Percentiles rank a stretch among this genome's conserved stretches.
Conservation (phyloP, 2,797 vertebrate genomes). For the Parauchenoglanis ngamensis region DNA sequence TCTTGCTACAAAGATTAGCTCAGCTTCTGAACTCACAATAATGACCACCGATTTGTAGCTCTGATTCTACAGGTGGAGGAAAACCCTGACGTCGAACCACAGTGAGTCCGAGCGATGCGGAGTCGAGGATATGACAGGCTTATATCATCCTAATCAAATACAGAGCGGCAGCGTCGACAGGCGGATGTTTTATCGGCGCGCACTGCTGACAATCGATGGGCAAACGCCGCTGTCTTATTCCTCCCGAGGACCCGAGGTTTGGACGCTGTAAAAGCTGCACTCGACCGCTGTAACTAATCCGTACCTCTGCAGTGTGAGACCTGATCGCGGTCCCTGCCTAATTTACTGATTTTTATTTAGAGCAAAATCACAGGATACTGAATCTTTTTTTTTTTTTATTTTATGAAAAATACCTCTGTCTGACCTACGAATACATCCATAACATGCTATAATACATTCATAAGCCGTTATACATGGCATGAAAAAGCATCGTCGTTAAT, state of each 20-base stretch:
- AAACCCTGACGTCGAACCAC: neutral
- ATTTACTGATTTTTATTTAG: neutral
- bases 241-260: slow-evolving; percentile 23
- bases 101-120: neutral
- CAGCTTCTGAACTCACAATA: neutral
- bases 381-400: neutral
- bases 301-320: neutral
- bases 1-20: neutral
- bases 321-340: neutral
- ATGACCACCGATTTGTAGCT: neutral
- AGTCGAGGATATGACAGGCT: slow-evolving; percentile 40
- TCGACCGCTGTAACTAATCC: slow-evolving; percentile 22
- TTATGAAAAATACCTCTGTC: neutral
- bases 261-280: slow-evolving; percentile 26
- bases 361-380: no score
- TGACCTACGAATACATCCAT: neutral
- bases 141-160: slow-evolving; percentile 55
- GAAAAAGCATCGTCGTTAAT: no score
- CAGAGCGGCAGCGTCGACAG: slow-evolving; percentile 30
- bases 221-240: slow-evolving; percentile 20
- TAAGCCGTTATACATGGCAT: neutral
- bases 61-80: neutral
- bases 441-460: neutral
- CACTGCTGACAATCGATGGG: slow-evolving; percentile 52
- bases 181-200: slow-evolving; percentile 33